Base-by-base conservation (phyloP, 2,888 invertebrate genomes). In the Himalopsyche anomala region DNA sequence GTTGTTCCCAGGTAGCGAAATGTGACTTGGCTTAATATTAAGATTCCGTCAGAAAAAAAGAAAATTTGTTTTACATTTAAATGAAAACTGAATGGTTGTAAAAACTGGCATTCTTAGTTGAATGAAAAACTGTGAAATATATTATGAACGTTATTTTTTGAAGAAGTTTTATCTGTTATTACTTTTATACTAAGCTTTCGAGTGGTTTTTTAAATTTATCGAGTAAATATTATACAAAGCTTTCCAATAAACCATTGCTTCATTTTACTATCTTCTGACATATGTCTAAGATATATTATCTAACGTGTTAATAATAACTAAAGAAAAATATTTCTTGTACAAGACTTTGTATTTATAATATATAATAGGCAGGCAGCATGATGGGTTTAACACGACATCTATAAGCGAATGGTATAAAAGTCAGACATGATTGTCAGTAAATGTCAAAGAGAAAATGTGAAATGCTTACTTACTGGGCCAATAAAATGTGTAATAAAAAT, bases 401-500 rank as follows among this genome's bases (percentile, higher is more conserved):
- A 74, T 74, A 74, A 74, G 38, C 11, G 74, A 38, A 74, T 38
- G 28, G 36, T 38, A 74, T 74, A 74, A 74, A 74, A 74, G 74
- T 74, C 74, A 1, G 36, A 74, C 19, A 74, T 74, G 74, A 74
- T 74, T 74, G 74, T 74, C 36, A 74, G 74, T 36, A 74, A 74
- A 74, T 36, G 38, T 74, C 74, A 38, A 38, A 74, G 38, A 74
- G 74, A 74, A 74, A 74, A 62, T 62, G n/a, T 62, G 62, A 62
- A 28, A 62, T 36, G 74, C 19, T 74, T 74, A 74, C 74, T 74
- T 74, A 36, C 62, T 36, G 51, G 51, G 5, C 36, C 74, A 36
- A 74, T 74, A 74, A 74, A 74, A 74, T 36, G 62, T 74, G 74
- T 74, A 74, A 36, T 74, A 74, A 74, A 74, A 74, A 74, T 74